Evolutionary conservation across 2,113 vertebrate species (phyloP).

Genomic region (Butastur rufipennis): DNA sequence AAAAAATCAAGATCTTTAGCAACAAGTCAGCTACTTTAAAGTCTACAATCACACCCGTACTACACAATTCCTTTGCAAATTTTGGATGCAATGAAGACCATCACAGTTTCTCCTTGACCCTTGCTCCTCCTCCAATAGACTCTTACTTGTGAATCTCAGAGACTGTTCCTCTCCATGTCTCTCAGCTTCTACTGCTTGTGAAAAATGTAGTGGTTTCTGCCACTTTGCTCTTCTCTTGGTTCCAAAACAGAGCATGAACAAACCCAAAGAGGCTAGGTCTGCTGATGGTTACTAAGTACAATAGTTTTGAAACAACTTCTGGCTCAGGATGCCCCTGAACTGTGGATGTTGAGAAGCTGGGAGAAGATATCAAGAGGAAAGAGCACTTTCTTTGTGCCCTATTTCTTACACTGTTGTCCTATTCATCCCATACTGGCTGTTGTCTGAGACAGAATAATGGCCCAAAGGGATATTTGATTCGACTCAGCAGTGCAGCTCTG

Average conservation of each 20-base stretch:
- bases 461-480: background rate
- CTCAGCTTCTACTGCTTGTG: background rate
- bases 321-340: background rate
- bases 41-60: background rate
- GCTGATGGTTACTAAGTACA: background rate
- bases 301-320: background rate
- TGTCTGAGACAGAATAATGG: background rate
- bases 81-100: background rate
- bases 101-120: background rate
- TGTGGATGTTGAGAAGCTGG: background rate
- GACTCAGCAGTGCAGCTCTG: background rate
- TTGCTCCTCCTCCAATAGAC: background rate
- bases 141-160: background rate
- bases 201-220: background rate
- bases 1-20: background rate
- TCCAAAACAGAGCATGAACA: background rate
- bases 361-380: background rate
- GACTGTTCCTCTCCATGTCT: background rate
- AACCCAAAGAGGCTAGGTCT: background rate
- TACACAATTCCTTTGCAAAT: background rate
- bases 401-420: background rate
- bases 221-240: background rate
- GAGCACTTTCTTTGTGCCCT: background rate
- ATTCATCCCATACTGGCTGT: background rate
- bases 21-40: background rate